Conservation (phyloP, 1,140 invertebrate genomes). For the Drosophila ironensis region DNA sequence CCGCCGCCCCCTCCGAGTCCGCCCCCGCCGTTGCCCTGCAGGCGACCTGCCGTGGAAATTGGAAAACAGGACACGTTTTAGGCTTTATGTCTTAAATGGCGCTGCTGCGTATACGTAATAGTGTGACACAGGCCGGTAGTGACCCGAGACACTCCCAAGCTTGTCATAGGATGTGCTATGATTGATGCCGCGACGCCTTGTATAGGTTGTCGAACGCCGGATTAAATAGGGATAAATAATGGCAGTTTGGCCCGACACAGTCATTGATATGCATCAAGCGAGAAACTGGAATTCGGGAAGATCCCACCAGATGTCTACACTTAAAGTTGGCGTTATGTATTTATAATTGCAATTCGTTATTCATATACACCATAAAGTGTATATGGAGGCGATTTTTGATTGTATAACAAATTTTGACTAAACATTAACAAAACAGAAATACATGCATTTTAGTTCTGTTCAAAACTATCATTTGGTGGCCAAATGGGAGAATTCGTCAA, state of each 20-base stretch:
- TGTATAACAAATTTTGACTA: too few species aligned
- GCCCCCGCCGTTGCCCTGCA: constrained; percentile 55
- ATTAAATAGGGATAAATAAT: constrained; percentile 66
- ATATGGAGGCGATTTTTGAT: too few species aligned
- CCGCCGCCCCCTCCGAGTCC: constrained; percentile 25
- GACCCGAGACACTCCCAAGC: constrained; percentile 13
- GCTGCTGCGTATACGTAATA: constrained; percentile 24
- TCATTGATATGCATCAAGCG: constrained; percentile 35
- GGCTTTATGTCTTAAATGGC: constrained; percentile 58
- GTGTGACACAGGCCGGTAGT: constrained; percentile 1
- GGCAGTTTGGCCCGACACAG: neutral
- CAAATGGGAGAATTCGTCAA: too few species aligned
- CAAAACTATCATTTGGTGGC: too few species aligned
- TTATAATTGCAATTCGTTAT: neutral
- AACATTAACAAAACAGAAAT: too few species aligned
- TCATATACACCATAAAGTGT: too few species aligned
- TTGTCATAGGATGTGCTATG: constrained; percentile 39
- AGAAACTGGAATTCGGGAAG: neutral
- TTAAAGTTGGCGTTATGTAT: neutral
- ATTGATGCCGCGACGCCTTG: constrained; percentile 48
- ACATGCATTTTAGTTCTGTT: too few species aligned
- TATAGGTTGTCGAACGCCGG: constrained; percentile 48
- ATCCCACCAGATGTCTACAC: neutral
- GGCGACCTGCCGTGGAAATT: constrained; percentile 46
- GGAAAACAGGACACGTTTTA: constrained; percentile 66